A percentile compares a stretch with the other conserved stretches of the same genome.
Conservation (phyloP, 2,888 invertebrate genomes). For the Polydrusus pterygomalis region DNA sequence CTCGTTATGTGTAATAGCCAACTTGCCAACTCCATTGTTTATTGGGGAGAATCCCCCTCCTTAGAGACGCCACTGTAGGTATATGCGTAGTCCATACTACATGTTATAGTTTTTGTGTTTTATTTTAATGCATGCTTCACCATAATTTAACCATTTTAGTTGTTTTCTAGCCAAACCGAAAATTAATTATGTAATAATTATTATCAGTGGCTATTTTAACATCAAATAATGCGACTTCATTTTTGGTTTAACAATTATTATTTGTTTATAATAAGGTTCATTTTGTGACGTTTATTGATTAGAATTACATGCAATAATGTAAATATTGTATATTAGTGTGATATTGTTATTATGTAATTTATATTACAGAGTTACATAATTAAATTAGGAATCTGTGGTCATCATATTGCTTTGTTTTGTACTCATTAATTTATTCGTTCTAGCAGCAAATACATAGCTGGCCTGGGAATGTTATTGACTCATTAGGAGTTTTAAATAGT, state of each 20-base stretch:
- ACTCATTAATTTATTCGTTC: too few relatives aligned
- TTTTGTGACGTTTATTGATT: conserved; percentile 7
- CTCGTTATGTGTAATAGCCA: too few relatives aligned
- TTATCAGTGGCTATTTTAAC: conserved; percentile 9
- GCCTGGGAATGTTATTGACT: too few relatives aligned
- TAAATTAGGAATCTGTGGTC: not conserved
- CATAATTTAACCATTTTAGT: not conserved
- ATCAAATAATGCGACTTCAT: not conserved
- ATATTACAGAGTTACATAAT: conserved; percentile 5
- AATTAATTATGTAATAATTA: conserved; percentile 14
- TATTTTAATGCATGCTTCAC: too few relatives aligned
- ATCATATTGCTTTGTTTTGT: not conserved
- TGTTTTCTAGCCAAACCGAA: not conserved
- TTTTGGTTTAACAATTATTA: not conserved
- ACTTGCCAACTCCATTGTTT: too few relatives aligned
- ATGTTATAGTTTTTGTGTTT: too few relatives aligned
- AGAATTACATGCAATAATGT: not conserved
- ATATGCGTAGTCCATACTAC: too few relatives aligned
- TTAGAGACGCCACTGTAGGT: too few relatives aligned
- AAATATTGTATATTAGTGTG: not conserved
- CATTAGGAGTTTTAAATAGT: too few relatives aligned
- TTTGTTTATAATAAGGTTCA: conserved; percentile 3
- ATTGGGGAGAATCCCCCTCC: too few relatives aligned
- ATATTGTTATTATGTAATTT: conserved; percentile 1
- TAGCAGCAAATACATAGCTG: too few relatives aligned